Evolutionary conservation across 1,140 invertebrate species (phyloP), one percentile per base, ranked within the genome.

Genomic region (Drosophila bocqueti): DNA sequence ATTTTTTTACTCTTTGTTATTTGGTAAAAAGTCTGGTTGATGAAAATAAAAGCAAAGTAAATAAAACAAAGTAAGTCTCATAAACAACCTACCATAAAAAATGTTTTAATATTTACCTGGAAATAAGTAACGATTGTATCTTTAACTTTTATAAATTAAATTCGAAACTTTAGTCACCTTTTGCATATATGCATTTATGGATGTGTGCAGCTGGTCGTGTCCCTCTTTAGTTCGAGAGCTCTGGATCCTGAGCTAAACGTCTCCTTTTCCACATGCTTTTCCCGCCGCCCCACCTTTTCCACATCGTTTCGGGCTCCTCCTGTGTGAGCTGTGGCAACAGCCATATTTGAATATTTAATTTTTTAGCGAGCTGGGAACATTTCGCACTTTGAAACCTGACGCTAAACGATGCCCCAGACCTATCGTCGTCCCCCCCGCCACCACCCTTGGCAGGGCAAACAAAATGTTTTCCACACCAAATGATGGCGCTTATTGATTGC

Each of bases 301-400:
- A 42, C 36, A 16, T 47, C 38, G 26, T 36, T 47, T 50, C 36
- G 9, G 10, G 45, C 38, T 55, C 42, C 52, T 57, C 67, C 58
- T 57, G 47, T 47, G 21, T 47, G 49, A 68, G 71, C 49, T 46
- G 72, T 42, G 73, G 71, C 63, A 46, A 46, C 61, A 50, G 65
- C 84, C 63, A 55, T 84, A 89, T 89, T 89, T 89, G 84, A 89
- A 89, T 89, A 89, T 90, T 89, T 89, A 89, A 89, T 89, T 89
- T 90, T 90, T 84, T 84, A 84, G 85, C 85, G 76, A 84, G 85
- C 65, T 81, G 81, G 81, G 77, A 89, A 87, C 84, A 81, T 72
- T 89, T 87, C 81, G 85, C 84, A 89, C 81, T 89, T 90, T 63
- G 79, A 65, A 87, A 87, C 61, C 68, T 84, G 81, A 80, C 69